Evolutionary conservation across 2,113 vertebrate species (phyloP), one percentile per base, ranked within the genome.

Genomic region (Myotis lucifugus): DNA sequence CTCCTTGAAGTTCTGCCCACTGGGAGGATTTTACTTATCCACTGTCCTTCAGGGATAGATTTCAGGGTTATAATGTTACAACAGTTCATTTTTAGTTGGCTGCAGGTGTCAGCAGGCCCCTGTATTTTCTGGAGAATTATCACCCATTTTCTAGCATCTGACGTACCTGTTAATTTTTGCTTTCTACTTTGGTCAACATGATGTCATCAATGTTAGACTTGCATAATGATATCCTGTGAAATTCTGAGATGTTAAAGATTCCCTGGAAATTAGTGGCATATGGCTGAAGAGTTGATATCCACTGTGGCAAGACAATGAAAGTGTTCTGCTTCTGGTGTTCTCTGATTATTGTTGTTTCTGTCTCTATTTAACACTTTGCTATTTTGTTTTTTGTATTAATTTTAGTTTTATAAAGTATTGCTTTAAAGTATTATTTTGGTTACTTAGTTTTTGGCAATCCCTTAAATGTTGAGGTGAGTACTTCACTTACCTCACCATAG

Each of bases 321-420:
- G 15, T 73, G 61, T 86, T 64, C 61, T 92, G 73, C 85, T 64
- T 89, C 69, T 78, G 50, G 32, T 64, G 27, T 76, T 92, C 73
- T 94, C 34, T 76, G 17, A 37, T 59, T 81, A 13, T 86, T 92
- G 42, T 70, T 85, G 7, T 12, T 61, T 48, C 25, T 90, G 6
- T 76, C 34, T 74, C 48, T 93, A 54, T 46, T 77, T 92, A 46
- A 73, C 76, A 64, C 67, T 89, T 91, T 86, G 13, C 1, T 93
- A 79, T 87, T 85, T 93, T 78, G 12, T 34, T 90, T 90, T 88
- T 90, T 73, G 13, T 21, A 66, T 54, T 64, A 56, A 46, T 81
- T 92, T 87, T 79, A 15, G 32, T 88, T 94, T 82, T 95, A 76
- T 69, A 66, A 82, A 94, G 72, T 61, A 76, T n/a, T 72, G 19